Conservation (phyloP, 2,113 vertebrate species). For the Pangasianodon hypophthalmus region DNA sequence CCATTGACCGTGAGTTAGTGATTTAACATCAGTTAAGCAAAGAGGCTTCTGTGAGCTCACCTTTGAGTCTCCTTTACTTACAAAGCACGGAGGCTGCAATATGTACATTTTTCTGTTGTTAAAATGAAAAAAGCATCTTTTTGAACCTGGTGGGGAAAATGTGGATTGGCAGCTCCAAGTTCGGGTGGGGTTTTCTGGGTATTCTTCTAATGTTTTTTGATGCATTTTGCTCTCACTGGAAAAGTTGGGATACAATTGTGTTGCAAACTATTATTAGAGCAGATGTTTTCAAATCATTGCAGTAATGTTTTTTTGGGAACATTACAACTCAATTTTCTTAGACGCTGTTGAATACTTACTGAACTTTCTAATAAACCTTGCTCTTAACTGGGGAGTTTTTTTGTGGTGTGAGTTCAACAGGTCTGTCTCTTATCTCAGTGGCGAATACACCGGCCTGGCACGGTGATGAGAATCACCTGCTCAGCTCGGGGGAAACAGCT, state of each 20-base stretch:
- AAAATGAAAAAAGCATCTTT: not conserved
- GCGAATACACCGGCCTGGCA: not conserved
- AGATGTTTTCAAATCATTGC: not conserved
- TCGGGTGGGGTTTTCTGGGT: not conserved
- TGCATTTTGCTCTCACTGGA: not conserved
- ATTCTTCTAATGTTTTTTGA: not conserved
- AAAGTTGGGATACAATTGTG: not conserved
- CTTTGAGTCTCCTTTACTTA: not conserved
- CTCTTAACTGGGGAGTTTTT: not conserved
- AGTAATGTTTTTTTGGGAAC: not conserved
- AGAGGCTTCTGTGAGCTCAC: not conserved
- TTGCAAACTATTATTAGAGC: not conserved
- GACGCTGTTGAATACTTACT: not conserved
- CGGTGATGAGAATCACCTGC: slow-evolving; percentile 1
- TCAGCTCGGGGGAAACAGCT: slow-evolving; percentile 33
- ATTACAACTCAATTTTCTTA: not conserved
- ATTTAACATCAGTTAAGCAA: slow-evolving; percentile 4
- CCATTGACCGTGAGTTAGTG: slow-evolving; percentile 1
- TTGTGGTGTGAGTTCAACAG: not conserved
- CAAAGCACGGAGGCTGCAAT: too few species aligned
- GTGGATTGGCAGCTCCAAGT: not conserved
- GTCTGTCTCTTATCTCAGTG: not conserved
- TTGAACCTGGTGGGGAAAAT: not conserved
- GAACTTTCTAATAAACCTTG: not conserved
- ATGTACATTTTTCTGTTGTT: not conserved